Evolutionary conservation across 2,888 invertebrate genomes (phyloP).

Genomic region (Zele albiditarsus): DNA sequence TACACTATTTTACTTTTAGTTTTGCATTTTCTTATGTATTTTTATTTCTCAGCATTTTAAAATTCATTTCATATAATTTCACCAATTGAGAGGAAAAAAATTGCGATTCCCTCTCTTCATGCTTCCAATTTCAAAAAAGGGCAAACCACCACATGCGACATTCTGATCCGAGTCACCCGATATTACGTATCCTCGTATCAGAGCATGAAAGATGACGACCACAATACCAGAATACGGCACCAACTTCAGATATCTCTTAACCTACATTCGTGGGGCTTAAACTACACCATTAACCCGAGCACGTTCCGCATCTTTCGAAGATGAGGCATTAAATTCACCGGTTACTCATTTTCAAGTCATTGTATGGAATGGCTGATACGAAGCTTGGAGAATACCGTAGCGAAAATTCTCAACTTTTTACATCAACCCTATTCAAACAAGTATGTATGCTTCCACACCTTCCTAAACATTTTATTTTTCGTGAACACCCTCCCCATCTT

Average conservation of each 20-base stretch:
- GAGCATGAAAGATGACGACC: background rate
- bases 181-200: background rate
- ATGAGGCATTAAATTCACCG: conserved; percentile 2
- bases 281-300: background rate
- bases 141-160: no score
- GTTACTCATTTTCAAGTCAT: conserved; percentile 15
- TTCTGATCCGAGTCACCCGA: no score
- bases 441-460: background rate
- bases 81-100: no score
- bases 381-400: background rate
- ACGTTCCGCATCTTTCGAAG: background rate
- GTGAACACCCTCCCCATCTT: background rate
- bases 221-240: background rate
- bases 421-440: background rate
- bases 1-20: no score
- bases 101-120: no score
- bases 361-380: conserved; percentile 8
- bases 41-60: no score
- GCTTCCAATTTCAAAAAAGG: no score
- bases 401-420: conserved; percentile 2
- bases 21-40: no score
- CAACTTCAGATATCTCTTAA: conserved; percentile 11
- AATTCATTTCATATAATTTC: no score
- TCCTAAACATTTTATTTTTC: background rate
- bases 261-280: background rate